Percentiles rank a stretch among this genome's conserved stretches.
These are phyloP conservation scores for Whitmania pigra DNA, from an alignment of 1,140 invertebrate species.

Conservation along the genomic window DNA sequence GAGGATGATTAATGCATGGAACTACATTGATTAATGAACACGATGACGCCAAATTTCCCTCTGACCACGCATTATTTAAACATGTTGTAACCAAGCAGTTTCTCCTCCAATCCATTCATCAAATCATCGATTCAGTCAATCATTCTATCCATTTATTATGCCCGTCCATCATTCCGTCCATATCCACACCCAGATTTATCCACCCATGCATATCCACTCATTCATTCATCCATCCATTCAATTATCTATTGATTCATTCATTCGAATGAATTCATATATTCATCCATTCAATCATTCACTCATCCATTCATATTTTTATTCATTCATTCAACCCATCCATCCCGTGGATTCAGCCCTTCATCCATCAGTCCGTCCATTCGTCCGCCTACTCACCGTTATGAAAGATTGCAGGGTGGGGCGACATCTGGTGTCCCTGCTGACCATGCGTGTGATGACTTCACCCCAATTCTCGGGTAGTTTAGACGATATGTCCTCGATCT, in stretches of 20 bases:
- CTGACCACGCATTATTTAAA: no score
- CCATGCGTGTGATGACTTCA: slow-evolving; percentile 68
- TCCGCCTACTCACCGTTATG: slow-evolving; percentile 68
- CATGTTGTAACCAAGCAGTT: no score
- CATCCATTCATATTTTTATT: not conserved
- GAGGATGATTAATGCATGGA: no score
- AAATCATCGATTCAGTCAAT: no score
- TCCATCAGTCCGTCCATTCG: not conserved
- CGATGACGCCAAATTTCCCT: no score
- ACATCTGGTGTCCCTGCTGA: slow-evolving; percentile 64
- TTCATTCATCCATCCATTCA: not conserved
- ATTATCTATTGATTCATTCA: not conserved
- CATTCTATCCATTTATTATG: no score
- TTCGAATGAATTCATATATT: not conserved
- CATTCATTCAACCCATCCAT: not conserved
- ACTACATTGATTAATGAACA: no score
- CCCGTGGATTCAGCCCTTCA: no score
- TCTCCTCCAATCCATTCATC: no score
- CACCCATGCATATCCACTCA: no score
- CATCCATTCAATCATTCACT: not conserved
- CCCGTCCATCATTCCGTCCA: no score
- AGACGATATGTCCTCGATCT: slow-evolving; percentile 61
- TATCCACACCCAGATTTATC: no score
- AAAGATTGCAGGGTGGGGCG: slow-evolving; percentile 74
- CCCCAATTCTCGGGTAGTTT: slow-evolving; percentile 67